Base-by-base conservation (phyloP, 37 sponge, comb jelly and placozoan species). In the Corticium candelabrum region DNA sequence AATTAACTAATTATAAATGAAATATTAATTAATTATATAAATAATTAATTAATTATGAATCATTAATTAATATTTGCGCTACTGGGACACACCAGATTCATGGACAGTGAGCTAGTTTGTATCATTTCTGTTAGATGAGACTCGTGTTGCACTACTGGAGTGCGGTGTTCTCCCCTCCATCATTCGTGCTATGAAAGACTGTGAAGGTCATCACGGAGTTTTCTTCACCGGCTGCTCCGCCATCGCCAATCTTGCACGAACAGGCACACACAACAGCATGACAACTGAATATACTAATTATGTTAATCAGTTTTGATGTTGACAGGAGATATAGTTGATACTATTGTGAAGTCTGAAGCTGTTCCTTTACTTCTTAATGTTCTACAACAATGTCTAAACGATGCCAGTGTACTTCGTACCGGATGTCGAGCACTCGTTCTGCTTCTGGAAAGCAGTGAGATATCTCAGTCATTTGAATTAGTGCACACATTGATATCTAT, bases 171-270 rank as follows among this genome's bases (percentile, higher is more conserved):
- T 50, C 21, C 15, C 11, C 15, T 21, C 11, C 11, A 50, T 50
- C 62, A 50, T 11, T 27, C 15, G 11, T 21, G 62, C 62, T 50
- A 11, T 50, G 62, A 21, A 11, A 27, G 62, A 50, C 62, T 27
- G 62, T 21, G 62, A 50, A 21, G 62, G 62, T 21, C 62, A 50
- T 21, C 15, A 21, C 11, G 62, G 62, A 11, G 62, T 50, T 21
- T 50, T 11, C 62, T 50, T 50, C 21, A 50, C 62, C 62, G 62
- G 62, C 62, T 50, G 62, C 62, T 50, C 62, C 15, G 62, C 62
- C 21, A 27, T 50, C 15, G 21, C 15, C 62, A 50, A 50, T 21
- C 11, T 50, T 27, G 62, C 62, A 21, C 62, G 62, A 50, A 50
- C 62, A 50, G 62, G 62, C 21, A 27, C n/a, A n/a, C n/a, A n/a